phyloP scores from a whole-genome alignment of 2,888 invertebrate species.

The Trachelus tabidus region DNA sequence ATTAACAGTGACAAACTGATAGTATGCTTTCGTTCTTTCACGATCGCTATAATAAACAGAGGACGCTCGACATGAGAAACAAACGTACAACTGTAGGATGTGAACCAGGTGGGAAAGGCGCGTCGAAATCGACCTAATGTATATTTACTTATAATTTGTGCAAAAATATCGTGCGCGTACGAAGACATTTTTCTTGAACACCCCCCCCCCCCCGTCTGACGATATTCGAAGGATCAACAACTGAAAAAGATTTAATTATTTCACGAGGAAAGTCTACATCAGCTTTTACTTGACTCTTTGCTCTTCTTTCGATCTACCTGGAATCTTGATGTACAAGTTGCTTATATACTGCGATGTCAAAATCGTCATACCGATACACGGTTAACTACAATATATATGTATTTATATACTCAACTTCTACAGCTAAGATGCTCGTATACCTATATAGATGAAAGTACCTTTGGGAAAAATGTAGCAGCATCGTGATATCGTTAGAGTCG shows the following conservation, averaged over 20 bases:
- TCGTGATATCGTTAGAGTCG: conserved; percentile 48
- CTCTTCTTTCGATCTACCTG: background rate
- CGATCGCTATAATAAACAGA: background rate
- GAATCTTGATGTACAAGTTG: background rate
- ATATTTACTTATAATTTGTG: too few relatives aligned
- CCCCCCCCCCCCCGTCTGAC: too few relatives aligned
- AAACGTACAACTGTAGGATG: too few relatives aligned
- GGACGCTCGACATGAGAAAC: too few relatives aligned
- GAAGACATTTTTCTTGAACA: too few relatives aligned
- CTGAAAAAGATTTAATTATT: background rate
- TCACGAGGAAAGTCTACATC: background rate
- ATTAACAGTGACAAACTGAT: background rate
- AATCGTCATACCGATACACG: background rate
- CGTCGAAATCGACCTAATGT: too few relatives aligned
- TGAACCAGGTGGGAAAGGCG: too few relatives aligned
- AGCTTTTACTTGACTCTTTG: background rate
- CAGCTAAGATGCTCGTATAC: background rate
- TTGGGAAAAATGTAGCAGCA: conserved; percentile 62
- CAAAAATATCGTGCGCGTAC: too few relatives aligned
- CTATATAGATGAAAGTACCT: conserved; percentile 41
- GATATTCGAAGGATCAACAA: too few relatives aligned
- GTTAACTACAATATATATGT: background rate
- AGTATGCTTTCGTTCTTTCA: background rate
- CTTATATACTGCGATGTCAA: background rate
- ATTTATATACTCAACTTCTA: background rate